Evolutionary conservation across 2,888 invertebrate genomes (phyloP).

Genomic region (Lycaena phlaeas): DNA sequence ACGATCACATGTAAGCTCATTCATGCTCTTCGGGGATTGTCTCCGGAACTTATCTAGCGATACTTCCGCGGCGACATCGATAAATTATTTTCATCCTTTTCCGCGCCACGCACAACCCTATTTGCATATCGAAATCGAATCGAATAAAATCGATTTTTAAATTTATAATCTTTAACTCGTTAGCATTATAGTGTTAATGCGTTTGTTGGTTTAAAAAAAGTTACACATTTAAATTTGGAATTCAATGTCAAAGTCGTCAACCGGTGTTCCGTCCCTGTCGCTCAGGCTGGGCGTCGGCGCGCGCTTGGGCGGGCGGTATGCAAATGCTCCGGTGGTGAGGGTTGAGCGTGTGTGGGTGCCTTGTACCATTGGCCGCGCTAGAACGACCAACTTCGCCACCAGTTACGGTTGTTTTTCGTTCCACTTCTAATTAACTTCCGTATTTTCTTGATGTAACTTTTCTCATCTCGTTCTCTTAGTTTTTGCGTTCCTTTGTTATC

Average conservation of each 20-base stretch:
- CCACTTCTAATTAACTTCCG: constrained; percentile 72
- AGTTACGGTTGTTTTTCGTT: constrained; percentile 75
- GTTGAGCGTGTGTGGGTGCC: constrained; percentile 58
- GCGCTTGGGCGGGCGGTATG: constrained; percentile 73
- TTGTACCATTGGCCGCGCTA: constrained; percentile 71
- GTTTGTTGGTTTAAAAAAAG: constrained; percentile 14
- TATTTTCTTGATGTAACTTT: constrained; percentile 71
- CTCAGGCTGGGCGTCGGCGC: constrained; percentile 67
- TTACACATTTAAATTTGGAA: constrained; percentile 24
- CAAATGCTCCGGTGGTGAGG: constrained; percentile 65
- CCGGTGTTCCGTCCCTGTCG: constrained; percentile 60
- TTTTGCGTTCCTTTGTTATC: constrained; percentile 41
- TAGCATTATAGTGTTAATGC: not conserved
- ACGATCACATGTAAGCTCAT: constrained; percentile 46
- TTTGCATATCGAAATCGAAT: constrained; percentile 30
- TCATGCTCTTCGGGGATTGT: constrained; percentile 53
- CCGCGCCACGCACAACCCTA: constrained; percentile 38
- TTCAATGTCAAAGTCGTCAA: constrained; percentile 41
- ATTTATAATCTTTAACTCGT: not conserved
- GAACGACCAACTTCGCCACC: constrained; percentile 73
- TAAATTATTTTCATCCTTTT: constrained; percentile 69
- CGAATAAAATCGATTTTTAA: too few species aligned
- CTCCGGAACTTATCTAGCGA: constrained; percentile 48
- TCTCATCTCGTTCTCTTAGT: constrained; percentile 60
- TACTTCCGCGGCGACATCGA: constrained; percentile 54